These are phyloP conservation scores for Sebastes vulpes DNA, from an alignment of 2,797 vertebrate genomes.

Conservation along the genomic window DNA sequence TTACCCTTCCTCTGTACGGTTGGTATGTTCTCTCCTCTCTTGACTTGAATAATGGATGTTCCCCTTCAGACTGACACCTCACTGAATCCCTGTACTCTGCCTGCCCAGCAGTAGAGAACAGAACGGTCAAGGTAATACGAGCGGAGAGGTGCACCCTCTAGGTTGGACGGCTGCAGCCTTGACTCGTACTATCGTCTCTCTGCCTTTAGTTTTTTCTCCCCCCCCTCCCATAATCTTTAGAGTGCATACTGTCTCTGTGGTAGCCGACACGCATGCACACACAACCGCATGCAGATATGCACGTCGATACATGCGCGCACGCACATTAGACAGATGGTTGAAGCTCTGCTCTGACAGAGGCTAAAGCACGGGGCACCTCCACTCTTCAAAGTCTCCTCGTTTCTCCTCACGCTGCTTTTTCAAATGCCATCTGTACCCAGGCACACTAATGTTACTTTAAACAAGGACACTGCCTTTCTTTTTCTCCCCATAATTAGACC, in stretches of 20 bases:
- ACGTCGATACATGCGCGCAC: constrained; percentile 40
- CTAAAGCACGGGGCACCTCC: constrained; percentile 79
- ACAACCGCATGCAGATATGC: constrained; percentile 42
- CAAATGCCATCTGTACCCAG: constrained; percentile 83
- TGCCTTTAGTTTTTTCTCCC: not conserved
- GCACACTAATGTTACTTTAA: constrained; percentile 76
- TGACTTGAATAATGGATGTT: constrained; percentile 74
- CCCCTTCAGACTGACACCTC: constrained; percentile 61
- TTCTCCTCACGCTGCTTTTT: constrained; percentile 73
- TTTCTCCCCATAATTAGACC: constrained; percentile 73
- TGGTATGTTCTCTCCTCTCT: constrained; percentile 48
- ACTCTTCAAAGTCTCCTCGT: constrained; percentile 82
- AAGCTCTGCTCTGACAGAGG: constrained; percentile 74
- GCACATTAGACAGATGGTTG: constrained; percentile 82
- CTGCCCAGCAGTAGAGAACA: constrained; percentile 55
- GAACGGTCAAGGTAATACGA: constrained; percentile 70
- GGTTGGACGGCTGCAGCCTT: constrained; percentile 61
- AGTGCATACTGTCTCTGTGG: constrained; percentile 22
- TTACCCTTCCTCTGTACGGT: constrained; percentile 38
- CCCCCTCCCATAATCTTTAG: constrained; percentile 27
- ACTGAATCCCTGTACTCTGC: constrained; percentile 55
- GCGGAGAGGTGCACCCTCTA: constrained; percentile 45
- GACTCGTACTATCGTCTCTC: constrained; percentile 44
- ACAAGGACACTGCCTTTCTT: constrained; percentile 77
- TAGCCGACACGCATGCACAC: constrained; percentile 14